Percentiles rank a stretch among this genome's conserved stretches.
Evolutionary conservation across 30 jellyfish, hydroid and myxozoan species (phyloP).

Genomic region (Hydractinia echinata): DNA sequence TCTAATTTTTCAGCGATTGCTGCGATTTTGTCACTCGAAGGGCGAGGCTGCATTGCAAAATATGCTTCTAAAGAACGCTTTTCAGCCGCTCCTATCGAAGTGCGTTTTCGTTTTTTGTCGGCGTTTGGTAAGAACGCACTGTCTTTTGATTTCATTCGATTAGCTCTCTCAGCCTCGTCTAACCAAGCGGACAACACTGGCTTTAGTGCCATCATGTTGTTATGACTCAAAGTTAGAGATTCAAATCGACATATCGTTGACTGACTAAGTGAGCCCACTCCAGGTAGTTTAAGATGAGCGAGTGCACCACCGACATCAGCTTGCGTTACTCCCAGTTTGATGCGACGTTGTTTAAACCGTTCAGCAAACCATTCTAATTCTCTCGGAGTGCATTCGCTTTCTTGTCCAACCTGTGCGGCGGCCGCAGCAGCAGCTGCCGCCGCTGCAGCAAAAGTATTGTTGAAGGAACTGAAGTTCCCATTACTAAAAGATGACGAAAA

Average conservation of each 20-base stretch:
- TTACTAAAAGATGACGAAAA: slow-evolving; percentile 59
- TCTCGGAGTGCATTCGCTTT: slow-evolving; percentile 92
- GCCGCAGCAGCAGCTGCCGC: slow-evolving; percentile 56
- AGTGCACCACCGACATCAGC: slow-evolving; percentile 98
- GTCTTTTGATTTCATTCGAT: slow-evolving; percentile 90
- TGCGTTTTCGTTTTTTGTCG: slow-evolving; percentile 91
- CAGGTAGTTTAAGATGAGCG: slow-evolving; percentile 96
- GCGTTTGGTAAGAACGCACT: slow-evolving; percentile 96
- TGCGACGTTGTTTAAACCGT: slow-evolving; percentile 91
- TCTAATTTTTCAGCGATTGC: slow-evolving; percentile 99
- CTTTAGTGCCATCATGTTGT: slow-evolving; percentile 97
- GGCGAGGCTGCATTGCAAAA: slow-evolving; percentile 99
- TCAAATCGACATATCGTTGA: slow-evolving; percentile 97
- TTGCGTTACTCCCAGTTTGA: slow-evolving; percentile 94
- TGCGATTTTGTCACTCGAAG: slow-evolving; percentile 97
- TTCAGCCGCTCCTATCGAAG: slow-evolving; percentile 99
- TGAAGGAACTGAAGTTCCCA: slow-evolving; percentile 62
- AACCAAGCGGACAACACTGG: slow-evolving; percentile 98
- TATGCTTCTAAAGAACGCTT: slow-evolving; percentile 96
- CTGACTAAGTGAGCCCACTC: slow-evolving; percentile 96
- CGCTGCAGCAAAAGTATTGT: slow-evolving; percentile 88
- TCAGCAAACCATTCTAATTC: slow-evolving; percentile 99
- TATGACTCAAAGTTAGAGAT: slow-evolving; percentile 94
- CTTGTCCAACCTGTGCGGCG: slow-evolving; percentile 66
- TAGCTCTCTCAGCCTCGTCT: slow-evolving; percentile 97